phyloP scores from a whole-genome alignment of 2,797 vertebrate genomes.

The Coracias cyanogaster region DNA sequence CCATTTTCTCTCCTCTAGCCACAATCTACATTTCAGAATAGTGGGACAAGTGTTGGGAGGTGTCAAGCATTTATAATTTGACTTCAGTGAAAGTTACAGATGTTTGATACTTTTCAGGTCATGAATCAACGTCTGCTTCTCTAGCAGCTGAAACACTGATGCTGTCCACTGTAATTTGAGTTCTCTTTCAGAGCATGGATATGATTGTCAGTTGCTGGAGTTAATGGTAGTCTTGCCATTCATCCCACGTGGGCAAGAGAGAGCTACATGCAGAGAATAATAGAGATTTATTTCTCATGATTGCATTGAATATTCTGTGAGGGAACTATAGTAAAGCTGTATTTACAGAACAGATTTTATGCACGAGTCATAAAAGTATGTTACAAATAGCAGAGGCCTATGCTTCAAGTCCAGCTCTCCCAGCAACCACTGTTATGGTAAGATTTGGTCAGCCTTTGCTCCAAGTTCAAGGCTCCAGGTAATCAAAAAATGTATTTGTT shows the following conservation, averaged over 20 bases:
- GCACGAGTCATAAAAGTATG: not conserved
- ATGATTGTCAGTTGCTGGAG: not conserved
- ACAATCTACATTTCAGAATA: not conserved
- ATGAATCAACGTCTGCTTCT: not conserved
- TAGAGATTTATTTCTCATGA: not conserved
- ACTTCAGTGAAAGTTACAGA: conserved; percentile 24
- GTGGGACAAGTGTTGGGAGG: not conserved
- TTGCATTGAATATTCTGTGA: not conserved
- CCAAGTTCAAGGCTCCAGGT: not conserved
- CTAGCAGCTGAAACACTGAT: not conserved
- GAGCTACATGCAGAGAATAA: not conserved
- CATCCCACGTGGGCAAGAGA: not conserved
- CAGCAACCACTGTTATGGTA: not conserved
- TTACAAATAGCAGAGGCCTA: not conserved
- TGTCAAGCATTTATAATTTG: conserved; percentile 9
- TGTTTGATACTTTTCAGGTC: conserved; percentile 9
- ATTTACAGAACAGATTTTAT: not conserved
- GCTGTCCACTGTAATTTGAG: not conserved
- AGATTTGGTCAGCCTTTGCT: not conserved
- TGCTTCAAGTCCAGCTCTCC: not conserved
- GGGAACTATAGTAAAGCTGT: not conserved
- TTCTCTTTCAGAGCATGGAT: not conserved
- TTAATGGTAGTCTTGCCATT: not conserved
- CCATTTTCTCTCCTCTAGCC: not conserved
- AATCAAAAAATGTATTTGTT: not conserved